phyloP scores from a whole-genome alignment of 1,140 invertebrate genomes.

The Caerostris extrusa region DNA sequence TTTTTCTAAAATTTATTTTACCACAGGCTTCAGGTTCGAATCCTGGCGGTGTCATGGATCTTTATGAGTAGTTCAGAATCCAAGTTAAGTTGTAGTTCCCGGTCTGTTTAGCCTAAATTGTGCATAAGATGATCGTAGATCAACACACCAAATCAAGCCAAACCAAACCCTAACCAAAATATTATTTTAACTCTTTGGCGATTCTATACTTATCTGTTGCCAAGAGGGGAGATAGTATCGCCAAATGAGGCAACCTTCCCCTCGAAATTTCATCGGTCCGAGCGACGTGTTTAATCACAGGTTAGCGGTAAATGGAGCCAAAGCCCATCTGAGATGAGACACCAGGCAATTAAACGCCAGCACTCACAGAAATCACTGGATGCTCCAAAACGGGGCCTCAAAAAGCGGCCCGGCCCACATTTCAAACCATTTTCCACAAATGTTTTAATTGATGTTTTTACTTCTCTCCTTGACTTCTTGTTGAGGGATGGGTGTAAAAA shows the following conservation, averaged over 20 bases:
- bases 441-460: constrained; percentile 76
- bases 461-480: not conserved
- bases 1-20: no score
- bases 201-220: not conserved
- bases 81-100: no score
- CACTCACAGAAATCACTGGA: constrained; percentile 53
- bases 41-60: no score
- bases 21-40: no score
- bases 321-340: constrained; percentile 41
- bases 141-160: no score
- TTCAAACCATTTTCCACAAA: constrained; percentile 53
- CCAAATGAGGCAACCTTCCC: not conserved
- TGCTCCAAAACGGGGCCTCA: constrained; percentile 10
- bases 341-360: constrained; percentile 62
- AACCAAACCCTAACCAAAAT: no score
- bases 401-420: constrained; percentile 42
- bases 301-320: constrained; percentile 62
- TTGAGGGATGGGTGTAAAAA: constrained; percentile 36
- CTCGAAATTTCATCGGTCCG: not conserved
- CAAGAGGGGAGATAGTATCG: not conserved
- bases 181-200: no score
- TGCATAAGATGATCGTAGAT: no score
- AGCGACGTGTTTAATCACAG: constrained; percentile 67
- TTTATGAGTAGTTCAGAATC: no score
- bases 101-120: no score